Evolutionary conservation across 2,113 vertebrate genomes (phyloP), one percentile per base, ranked within the genome.

Genomic region (Pseudolaguvia tuberculata): DNA sequence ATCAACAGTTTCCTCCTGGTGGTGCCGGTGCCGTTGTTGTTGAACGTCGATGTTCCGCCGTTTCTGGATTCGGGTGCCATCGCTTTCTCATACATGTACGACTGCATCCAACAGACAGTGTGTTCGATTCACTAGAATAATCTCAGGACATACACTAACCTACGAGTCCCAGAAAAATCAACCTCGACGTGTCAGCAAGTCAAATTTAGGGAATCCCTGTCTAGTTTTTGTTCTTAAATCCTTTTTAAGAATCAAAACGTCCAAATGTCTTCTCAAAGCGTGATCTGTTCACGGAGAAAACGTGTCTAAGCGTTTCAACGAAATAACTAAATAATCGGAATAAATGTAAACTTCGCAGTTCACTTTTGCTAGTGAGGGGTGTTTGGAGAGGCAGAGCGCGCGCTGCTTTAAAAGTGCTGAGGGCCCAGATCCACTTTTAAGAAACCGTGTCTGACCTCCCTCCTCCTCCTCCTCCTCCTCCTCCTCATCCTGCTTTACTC

Each of bases 1-100:
- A 97, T 84, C 17, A 97, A 90, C 83, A 98, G 86, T 81, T 89
- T 93, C 87, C 92, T 95, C 90, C 92, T 94, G 84, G 91, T 90
- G 87, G 89, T 90, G 85, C 93, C 88, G 78, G 86, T 83, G 65
- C 88, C 88, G 59, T 88, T 91, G 91, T 92, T 95, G 84, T 92
- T 94, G 86, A 95, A 88, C 79, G 94, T 91, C 4, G 93, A 90
- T 85, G 86, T 93, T 86, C 95, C 94, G 84, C 96, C 95, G 91
- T 97, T 97, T 88, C 95, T 94, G 86, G 91, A 93, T 86, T 98
- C 95, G 77, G 94, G 92, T 45, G 90, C 93, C 92, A 97, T 97
- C 80, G 94, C 93, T 89, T 97, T 98, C 88, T 98, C 96, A 92
- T 97, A 98, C 89, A 94, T 92, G 91, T 95, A 96, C 87, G 91